Base-by-base conservation (phyloP, 2,888 invertebrate species). In the Cryptocephalus primarius region DNA sequence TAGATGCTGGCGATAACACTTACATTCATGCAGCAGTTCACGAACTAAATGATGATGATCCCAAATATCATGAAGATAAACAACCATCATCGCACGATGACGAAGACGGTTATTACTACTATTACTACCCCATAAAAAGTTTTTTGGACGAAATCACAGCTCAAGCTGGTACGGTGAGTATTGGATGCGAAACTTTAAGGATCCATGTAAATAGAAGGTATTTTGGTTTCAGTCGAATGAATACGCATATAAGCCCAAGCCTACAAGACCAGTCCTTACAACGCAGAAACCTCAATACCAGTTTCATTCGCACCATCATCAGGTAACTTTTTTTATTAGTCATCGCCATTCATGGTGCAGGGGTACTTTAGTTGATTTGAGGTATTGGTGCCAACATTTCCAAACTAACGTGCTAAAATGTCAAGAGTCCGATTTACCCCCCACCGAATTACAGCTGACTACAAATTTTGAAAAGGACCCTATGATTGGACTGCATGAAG, bases 71-170 rank as follows among this genome's bases (percentile, higher is more conserved):
- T 36, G 11, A 40, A n/a, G 40, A 40, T 8, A 13, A 10, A n/a
- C 14, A n/a, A 10, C 40, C n/a, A 12, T 12, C 14, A 6, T 12
- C 10, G 10, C 40, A 40, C 8, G 47, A 41, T 38, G 48, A 43
- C 14, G 61, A 64, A 40, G 52, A 53, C 33, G 71, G 73, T 51
- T 74, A 73, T 59, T 72, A 72, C 55, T 77, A 76, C 56, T 75
- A 76, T 57, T 76, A 74, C 59, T 75, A 75, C 54, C 76, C 76
- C 0, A 58, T 75, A 43, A 73, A 75, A 54, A 72, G 70, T 47
- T 73, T 75, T 50, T 59, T 71, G 50, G 69, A 71, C 51, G 70
- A 70, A 49, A 50, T 66, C 46, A 50, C 62, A n/a, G 62, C 65
- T 22, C 59, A 63, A 41, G 50, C 53, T 40, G 50, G 53, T 39